Conservation (phyloP, 2,113 vertebrate genomes). For the Laticauda laticaudata region DNA sequence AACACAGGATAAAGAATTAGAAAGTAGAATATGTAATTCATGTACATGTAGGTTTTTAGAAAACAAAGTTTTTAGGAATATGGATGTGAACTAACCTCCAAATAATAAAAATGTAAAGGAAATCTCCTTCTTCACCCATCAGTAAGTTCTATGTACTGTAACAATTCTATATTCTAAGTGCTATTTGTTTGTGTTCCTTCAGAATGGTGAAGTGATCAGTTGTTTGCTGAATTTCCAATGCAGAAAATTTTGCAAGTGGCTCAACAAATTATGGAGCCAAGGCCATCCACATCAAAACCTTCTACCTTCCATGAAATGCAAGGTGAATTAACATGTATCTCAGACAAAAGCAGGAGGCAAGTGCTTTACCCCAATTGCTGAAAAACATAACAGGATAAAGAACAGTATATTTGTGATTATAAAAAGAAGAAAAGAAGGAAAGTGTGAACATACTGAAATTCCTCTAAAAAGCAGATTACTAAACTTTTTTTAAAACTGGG, state of each 20-base stretch:
- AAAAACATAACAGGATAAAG: background rate
- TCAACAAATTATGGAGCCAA: no score
- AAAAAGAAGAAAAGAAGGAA: background rate
- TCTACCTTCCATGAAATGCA: no score
- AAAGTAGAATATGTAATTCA: no score
- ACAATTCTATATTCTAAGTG: background rate
- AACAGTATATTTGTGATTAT: background rate
- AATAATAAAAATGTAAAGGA: background rate
- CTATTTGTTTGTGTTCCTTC: background rate
- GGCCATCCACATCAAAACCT: no score
- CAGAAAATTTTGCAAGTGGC: no score
- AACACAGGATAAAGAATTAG: no score
- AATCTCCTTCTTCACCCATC: background rate
- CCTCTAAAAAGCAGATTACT: background rate
- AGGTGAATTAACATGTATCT: background rate
- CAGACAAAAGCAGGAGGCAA: background rate
- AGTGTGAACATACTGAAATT: background rate
- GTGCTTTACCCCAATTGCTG: background rate
- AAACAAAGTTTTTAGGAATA: background rate
- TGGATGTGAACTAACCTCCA: background rate
- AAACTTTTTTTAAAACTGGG: background rate
- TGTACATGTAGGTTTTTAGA: background rate
- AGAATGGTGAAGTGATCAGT: background rate
- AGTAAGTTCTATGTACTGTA: background rate
- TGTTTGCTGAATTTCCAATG: background rate